These are phyloP conservation scores for Archivesica marissinica DNA, from an alignment of 1,140 invertebrate species.

Conservation along the genomic window DNA sequence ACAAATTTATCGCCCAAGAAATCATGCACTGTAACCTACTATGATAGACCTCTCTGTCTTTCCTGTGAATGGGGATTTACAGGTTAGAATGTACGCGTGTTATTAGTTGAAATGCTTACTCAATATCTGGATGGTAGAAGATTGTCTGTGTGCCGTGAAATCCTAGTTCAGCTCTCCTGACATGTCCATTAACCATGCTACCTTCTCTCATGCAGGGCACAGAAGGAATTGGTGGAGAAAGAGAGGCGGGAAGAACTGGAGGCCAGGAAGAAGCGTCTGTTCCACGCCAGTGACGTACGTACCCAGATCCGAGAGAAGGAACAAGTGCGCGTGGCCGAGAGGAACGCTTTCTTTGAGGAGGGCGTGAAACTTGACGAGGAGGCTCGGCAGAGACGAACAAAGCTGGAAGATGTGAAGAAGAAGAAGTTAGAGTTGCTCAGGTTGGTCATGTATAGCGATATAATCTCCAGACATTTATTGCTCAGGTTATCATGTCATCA, in stretches of 20 bases:
- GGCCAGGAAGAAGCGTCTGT: conserved; percentile 70
- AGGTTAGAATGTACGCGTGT: no score
- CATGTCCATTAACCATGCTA: neutral
- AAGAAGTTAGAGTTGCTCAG: conserved; percentile 83
- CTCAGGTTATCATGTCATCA: no score
- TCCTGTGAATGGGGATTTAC: no score
- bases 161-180: no score
- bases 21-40: no score
- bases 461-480: no score
- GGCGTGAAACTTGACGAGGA: conserved; percentile 83
- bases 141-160: no score
- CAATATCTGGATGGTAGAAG: no score
- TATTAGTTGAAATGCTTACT: no score
- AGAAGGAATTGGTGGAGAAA: conserved; percentile 83
- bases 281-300: conserved; percentile 81
- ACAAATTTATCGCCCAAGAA: no score
- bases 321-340: conserved; percentile 77
- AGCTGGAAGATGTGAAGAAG: conserved; percentile 83
- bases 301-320: conserved; percentile 84
- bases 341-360: conserved; percentile 84
- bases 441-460: conserved; percentile 72
- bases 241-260: conserved; percentile 80
- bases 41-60: no score
- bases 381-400: conserved; percentile 77
- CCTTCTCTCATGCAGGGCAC: conserved; percentile 76